Conservation (phyloP, 2,888 invertebrate genomes). For the Drosophila neonasuta region DNA sequence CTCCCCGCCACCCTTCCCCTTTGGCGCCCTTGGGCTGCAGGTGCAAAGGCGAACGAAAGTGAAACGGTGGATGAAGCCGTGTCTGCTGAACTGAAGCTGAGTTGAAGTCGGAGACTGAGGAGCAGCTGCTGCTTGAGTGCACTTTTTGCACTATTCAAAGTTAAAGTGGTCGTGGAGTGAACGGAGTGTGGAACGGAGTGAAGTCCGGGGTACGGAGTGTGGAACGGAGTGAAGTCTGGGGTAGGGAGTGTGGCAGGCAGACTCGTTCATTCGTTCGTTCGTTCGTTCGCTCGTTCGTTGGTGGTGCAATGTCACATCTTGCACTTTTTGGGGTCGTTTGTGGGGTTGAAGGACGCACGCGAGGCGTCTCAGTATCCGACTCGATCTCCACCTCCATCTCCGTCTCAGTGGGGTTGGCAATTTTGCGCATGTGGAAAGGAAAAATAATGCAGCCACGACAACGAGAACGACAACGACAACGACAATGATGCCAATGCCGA, state of each 20-base stretch:
- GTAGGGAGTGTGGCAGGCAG: conserved; percentile 4
- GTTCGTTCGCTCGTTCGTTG: conserved; percentile 21
- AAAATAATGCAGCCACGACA: background rate
- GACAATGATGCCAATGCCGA: conserved; percentile 35
- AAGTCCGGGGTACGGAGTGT: background rate
- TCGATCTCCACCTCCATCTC: background rate
- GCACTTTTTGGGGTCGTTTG: conserved; percentile 46
- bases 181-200: background rate
- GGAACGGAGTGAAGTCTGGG: background rate
- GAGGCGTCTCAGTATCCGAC: conserved; percentile 36
- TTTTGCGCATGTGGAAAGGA: conserved; percentile 12
- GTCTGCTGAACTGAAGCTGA: background rate
- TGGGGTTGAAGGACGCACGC: conserved; percentile 60
- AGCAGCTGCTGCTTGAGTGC: conserved; percentile 67
- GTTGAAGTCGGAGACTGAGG: conserved; percentile 2
- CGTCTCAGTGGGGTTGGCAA: conserved; percentile 36
- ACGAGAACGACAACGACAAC: background rate
- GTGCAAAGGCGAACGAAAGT: conserved; percentile 67
- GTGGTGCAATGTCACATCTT: conserved; percentile 50
- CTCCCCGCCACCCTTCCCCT: background rate
- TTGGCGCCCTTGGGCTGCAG: conserved; percentile 42
- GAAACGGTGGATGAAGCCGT: conserved; percentile 66
- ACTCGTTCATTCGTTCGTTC: conserved; percentile 11
- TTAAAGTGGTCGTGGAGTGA: conserved; percentile 38
- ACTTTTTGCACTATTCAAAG: conserved; percentile 77